Conservation (phyloP, 2,113 vertebrate species). For the Equus przewalskii region DNA sequence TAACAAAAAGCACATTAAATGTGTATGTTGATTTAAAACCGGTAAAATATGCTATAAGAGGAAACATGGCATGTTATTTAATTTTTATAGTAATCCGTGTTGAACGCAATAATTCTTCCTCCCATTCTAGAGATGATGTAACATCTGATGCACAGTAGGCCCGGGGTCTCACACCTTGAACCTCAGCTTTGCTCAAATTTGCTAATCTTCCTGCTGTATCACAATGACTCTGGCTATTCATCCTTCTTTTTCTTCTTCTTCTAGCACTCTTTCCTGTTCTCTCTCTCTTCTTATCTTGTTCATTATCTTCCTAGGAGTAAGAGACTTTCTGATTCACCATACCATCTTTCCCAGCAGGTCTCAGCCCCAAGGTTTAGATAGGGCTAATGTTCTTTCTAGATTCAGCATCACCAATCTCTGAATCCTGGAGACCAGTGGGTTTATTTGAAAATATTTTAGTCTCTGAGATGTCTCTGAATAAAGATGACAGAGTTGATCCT, state of each 20-base stretch:
- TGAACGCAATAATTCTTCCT: neutral
- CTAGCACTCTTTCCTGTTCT: neutral
- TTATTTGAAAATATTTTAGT: neutral
- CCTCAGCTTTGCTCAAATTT: neutral
- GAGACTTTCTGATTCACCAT: neutral
- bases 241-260: neutral
- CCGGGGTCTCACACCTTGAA: neutral
- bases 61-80: neutral
- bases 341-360: neutral
- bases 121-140: neutral
- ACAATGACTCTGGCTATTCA: neutral
- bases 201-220: neutral
- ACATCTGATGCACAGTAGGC: neutral
- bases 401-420: neutral
- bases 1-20: neutral
- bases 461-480: constrained; percentile 27
- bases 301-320: neutral
- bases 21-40: neutral
- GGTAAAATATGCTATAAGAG: neutral
- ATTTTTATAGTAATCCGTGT: neutral
- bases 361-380: neutral
- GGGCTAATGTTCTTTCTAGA: neutral
- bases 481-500: neutral
- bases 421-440: neutral
- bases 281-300: neutral